Evolutionary conservation across 2,113 vertebrate species (phyloP), one percentile per base, ranked within the genome.

Genomic region (Hydrochoerus hydrochaeris): DNA sequence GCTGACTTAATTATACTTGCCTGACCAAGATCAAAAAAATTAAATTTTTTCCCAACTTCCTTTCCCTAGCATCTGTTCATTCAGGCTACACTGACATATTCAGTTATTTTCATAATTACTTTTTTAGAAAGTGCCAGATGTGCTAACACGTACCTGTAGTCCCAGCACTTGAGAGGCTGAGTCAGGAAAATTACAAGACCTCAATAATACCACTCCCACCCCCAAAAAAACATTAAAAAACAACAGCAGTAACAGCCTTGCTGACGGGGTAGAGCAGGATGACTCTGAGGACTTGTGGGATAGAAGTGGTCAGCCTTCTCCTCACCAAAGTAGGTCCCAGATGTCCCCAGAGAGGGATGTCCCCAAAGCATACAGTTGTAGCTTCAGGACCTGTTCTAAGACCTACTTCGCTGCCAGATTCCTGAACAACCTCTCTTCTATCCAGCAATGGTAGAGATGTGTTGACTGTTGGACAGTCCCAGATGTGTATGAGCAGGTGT

Each of bases 1-100:
- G 30, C 26, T 93, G 73, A 93, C 35, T 97, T 95, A n/a, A 90
- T 69, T 85, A 87, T 63, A 88, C n/a, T 91, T 96, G 35, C 46
- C 57, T 87, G 26, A 94, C 54, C 46, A 24, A 91, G 62, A 26
- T 89, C 4, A 85, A 80, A 92, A 90, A 90, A 67, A 71, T 41
- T 49, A 88, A 88, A 69, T 83, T 78, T 26, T 87, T 92, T 86
- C 20, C 73, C 44, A 46, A 5, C 38, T 91, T 91, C n/a, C 20
- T 89, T 95, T 58, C 52, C 32, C 12, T 93, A 46, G 46, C 8
- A 62, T 92, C 88, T 94, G 0, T 80, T 62, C 30, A 52, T n/a
- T 78, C 52, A 67, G 46, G 46, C 73, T 60, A 92, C 85, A 38
- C 20, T 52, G 46, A 60, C 35, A 85, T 22, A 17, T 69, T 91